These are phyloP conservation scores for Gulo gulo DNA, from an alignment of 2,113 vertebrate species.

Conservation along the genomic window DNA sequence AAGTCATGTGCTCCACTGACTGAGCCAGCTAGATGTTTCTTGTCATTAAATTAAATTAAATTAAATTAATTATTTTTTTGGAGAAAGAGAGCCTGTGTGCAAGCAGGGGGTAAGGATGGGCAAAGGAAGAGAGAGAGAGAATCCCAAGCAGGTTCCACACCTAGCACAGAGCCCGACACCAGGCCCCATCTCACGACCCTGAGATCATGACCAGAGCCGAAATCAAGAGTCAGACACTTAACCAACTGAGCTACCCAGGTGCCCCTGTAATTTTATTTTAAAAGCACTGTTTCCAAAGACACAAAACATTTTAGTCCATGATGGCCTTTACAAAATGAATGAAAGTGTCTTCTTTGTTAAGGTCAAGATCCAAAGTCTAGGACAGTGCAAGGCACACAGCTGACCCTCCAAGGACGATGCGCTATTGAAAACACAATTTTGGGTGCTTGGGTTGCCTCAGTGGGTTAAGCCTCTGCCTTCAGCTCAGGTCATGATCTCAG, in stretches of 20 bases:
- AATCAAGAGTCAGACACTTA: neutral
- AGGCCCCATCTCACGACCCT: neutral
- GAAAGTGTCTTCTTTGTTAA: slow-evolving; percentile 24
- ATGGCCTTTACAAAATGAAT: slow-evolving; percentile 5
- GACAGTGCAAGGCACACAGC: neutral
- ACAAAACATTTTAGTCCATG: neutral
- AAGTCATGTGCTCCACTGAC: neutral
- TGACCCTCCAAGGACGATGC: neutral
- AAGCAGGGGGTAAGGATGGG: neutral
- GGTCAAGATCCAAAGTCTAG: slow-evolving; percentile 29
- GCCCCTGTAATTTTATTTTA: neutral
- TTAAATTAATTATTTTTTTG: neutral
- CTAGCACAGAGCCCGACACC: neutral
- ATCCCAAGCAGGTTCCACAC: neutral
- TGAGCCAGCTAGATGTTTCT: neutral
- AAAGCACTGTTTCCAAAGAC: neutral
- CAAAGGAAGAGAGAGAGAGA: neutral
- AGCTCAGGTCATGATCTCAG: no score
- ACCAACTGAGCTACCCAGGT: neutral
- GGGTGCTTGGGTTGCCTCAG: no score
- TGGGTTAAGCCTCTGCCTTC: no score
- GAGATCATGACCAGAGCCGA: neutral
- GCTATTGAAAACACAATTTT: neutral
- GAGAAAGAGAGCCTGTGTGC: neutral
- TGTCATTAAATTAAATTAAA: neutral